Base-by-base conservation (phyloP, 2,888 invertebrate species). In the Philereme vetulata region DNA sequence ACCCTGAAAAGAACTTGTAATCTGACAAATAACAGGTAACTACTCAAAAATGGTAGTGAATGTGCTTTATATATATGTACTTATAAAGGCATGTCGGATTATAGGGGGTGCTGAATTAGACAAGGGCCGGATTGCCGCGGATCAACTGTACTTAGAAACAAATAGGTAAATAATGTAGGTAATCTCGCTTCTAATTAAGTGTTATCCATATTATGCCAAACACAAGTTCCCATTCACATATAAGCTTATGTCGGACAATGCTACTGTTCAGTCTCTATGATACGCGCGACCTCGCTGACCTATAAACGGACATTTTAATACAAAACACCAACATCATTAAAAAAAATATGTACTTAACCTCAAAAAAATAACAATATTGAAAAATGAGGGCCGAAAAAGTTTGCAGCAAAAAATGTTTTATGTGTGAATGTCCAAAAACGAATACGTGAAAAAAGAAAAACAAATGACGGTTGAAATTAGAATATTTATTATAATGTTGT, bases 211-310 rank as follows among this genome's bases (percentile, higher is more conserved):
- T 62, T 70, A 83, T 71, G 74, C 80, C 76, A 51, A 61, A 60
- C 51, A 62, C 67, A 75, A 58, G 81, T 80, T 86, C 77, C 80
- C 83, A 82, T 81, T 83, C 85, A 82, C 88, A 90, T 92, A 92
- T 89, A 92, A 92, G 85, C 82, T 85, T 88, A 89, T 82, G 81
- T 83, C 81, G 80, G 76, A 86, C 85, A 85, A 84, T 84, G 79
- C 82, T 74, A 74, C 84, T 77, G 88, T 85, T 89, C 90, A 92
- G 91, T 92, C 79, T 80, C 69, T 72, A 82, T 78, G 77, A 78
- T 75, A 80, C 85, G 82, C 84, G 83, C 75, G 81, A 81, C 85
- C 83, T 80, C 78, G 75, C 73, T 88, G 88, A 88, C 90, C 75
- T 85, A 84, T 70, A 78, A 67, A 68, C 60, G 65, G 56, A 72